Evolutionary conservation across 2,888 invertebrate genomes (phyloP), one percentile per base, ranked within the genome.

Genomic region (Seira musarum): DNA sequence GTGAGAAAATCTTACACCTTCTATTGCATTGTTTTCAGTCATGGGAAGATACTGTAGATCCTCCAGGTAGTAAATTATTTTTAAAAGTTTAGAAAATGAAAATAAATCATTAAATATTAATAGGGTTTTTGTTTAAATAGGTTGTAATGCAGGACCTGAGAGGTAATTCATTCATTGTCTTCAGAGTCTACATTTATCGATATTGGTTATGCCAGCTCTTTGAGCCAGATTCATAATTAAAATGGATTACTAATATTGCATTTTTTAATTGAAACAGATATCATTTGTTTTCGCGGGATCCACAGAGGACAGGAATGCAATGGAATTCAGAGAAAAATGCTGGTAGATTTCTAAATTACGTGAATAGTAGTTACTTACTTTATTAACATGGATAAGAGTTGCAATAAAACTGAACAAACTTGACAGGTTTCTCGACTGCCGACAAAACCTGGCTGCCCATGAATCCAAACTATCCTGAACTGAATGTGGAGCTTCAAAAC

Each of bases 221-320:
- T 40, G 13, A 40, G 40, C 13, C 6, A 8, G 13, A 40, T 8
- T 40, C 13, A 8, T 40, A 40, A 40, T 40, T 40, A 40, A 40
- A 40, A 8, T 40, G 40, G 6, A 40, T 40, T 40, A n/a, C n/a
- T n/a, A n/a, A n/a, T n/a, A n/a, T n/a, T n/a, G n/a, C n/a, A n/a
- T n/a, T n/a, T n/a, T n/a, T n/a, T 6, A 40, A 40, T 40, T 40
- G 6, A 6, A 6, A 8, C 13, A 40, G 40, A 22, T 81, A 81
- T 61, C 57, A 81, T 10, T 35, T 72, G 5, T 81, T 76, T 40
- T 81, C 81, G 10, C 35, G 81, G 10, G 81, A 81, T 25, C 81
- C 81, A 40, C 40, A 91, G 84, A 91, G 95, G 30, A 94, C 95
- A 0, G 96, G 95, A 0, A 94, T 93, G 89, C 95, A 95, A 87